phyloP scores from a whole-genome alignment of 2,797 vertebrate genomes.

The Propithecus perrieri region DNA sequence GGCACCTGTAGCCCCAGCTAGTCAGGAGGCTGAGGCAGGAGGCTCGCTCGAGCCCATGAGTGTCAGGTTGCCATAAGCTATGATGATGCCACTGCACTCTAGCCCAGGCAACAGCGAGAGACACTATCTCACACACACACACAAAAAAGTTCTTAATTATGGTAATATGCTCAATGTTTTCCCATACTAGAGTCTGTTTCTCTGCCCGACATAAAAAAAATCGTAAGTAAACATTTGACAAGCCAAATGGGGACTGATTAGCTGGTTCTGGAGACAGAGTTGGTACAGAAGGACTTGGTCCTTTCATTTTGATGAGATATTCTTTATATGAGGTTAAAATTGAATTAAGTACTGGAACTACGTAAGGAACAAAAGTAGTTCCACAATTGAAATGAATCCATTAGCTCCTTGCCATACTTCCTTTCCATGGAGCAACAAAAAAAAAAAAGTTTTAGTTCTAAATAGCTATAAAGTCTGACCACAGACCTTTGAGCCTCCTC shows the following conservation, averaged over 20 bases:
- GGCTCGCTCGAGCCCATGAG: too few species aligned
- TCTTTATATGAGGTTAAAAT: background rate
- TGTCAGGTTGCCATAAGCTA: too few species aligned
- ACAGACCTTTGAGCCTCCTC: background rate
- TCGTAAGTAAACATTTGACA: background rate
- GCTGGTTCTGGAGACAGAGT: background rate
- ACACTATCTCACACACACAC: too few species aligned
- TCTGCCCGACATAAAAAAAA: background rate
- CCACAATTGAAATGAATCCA: background rate
- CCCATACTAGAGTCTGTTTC: background rate
- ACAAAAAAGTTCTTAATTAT: background rate
- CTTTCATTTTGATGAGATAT: background rate
- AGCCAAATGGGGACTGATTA: background rate
- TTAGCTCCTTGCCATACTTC: background rate
- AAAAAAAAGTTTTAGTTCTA: background rate
- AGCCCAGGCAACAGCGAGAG: too few species aligned
- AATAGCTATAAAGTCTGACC: background rate
- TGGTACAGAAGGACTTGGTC: background rate
- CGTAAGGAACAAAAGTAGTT: background rate
- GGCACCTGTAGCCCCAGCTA: too few species aligned
- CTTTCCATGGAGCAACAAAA: background rate
- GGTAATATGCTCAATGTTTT: background rate
- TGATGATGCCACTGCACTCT: too few species aligned
- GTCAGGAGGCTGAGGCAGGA: too few species aligned
- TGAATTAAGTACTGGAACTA: background rate